phyloP scores from a whole-genome alignment of 1,140 invertebrate genomes.

The Bursaphelenchus mucronatus region DNA sequence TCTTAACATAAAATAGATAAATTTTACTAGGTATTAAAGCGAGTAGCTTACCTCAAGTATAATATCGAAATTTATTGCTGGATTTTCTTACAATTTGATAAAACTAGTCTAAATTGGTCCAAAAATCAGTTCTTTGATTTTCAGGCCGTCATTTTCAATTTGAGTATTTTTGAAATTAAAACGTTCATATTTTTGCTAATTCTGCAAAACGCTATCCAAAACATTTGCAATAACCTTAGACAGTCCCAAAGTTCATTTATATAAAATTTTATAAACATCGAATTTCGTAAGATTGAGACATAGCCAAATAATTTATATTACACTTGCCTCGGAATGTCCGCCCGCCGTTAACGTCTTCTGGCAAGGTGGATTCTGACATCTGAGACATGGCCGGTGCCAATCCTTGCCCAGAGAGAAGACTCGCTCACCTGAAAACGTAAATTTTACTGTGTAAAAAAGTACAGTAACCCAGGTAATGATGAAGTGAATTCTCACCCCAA shows the following conservation, averaged over 20 bases:
- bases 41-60: too few relatives aligned
- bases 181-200: neutral
- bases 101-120: neutral
- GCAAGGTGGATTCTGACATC: conserved; percentile 76
- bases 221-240: too few relatives aligned
- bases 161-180: conserved; percentile 1
- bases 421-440: conserved; percentile 73
- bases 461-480: neutral
- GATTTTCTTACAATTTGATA: neutral
- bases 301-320: neutral
- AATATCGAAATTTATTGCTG: too few relatives aligned
- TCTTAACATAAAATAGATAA: too few relatives aligned
- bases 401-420: conserved; percentile 84
- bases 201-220: too few relatives aligned
- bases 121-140: neutral
- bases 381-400: conserved; percentile 84
- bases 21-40: too few relatives aligned
- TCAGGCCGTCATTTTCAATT: conserved; percentile 1
- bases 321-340: conserved; percentile 75
- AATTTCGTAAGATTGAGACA: too few relatives aligned
- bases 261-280: too few relatives aligned
- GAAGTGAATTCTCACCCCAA: conserved; percentile 28
- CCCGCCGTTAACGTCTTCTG: conserved; percentile 81
- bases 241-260: too few relatives aligned
- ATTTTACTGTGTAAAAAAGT: conserved; percentile 1